phyloP scores from a whole-genome alignment of 2,888 invertebrate species.

The Pammene aurita region DNA sequence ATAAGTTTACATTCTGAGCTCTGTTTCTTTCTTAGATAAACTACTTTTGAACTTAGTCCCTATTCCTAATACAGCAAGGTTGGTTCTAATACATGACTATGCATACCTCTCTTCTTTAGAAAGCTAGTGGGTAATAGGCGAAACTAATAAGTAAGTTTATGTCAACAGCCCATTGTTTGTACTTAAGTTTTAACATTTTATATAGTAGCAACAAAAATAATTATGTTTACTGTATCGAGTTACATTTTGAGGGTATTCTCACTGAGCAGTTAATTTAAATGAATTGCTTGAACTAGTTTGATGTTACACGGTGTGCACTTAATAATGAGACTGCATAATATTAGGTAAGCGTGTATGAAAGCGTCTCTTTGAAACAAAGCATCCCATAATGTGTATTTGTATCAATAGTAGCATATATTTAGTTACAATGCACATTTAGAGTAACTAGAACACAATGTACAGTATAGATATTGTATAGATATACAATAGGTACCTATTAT shows the following conservation, averaged over 20 bases:
- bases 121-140: constrained; percentile 1
- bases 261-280: constrained; percentile 23
- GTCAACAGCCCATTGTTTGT: constrained; percentile 35
- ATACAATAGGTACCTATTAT: constrained; percentile 30
- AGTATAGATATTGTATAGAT: constrained; percentile 13
- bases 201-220: constrained; percentile 11
- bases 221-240: constrained; percentile 20
- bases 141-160: constrained; percentile 31
- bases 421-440: constrained; percentile 26
- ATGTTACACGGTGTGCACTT: constrained; percentile 28
- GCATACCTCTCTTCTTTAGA: not conserved
- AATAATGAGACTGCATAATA: constrained; percentile 28
- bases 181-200: constrained; percentile 10
- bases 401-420: constrained; percentile 17
- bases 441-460: constrained; percentile 16
- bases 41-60: not conserved
- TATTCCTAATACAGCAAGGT: not conserved
- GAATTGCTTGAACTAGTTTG: constrained; percentile 31
- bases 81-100: not conserved
- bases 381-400: constrained; percentile 11
- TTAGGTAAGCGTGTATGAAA: constrained; percentile 4
- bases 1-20: constrained; percentile 8
- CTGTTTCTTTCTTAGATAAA: constrained; percentile 12
- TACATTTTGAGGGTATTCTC: constrained; percentile 17
- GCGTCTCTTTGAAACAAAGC: constrained; percentile 20